Conservation (phyloP, 30 jellyfish, hydroid and myxozoan genomes). For the Aurelia sp. region DNA sequence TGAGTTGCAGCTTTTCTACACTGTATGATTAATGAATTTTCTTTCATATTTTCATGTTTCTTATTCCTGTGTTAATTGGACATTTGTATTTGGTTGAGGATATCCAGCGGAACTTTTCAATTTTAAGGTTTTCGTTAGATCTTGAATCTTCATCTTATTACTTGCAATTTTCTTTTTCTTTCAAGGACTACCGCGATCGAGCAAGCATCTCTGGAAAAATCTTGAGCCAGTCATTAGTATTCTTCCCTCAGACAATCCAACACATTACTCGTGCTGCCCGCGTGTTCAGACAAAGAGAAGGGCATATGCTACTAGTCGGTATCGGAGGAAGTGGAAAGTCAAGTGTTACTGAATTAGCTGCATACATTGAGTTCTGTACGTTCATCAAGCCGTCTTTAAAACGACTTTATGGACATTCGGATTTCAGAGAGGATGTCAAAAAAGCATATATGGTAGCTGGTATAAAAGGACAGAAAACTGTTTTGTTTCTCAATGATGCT, state of each 20-base stretch:
- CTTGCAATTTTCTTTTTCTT: background rate
- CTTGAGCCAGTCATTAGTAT: constrained; percentile 49
- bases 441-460: constrained; percentile 67
- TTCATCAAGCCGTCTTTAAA: constrained; percentile 64
- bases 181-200: constrained; percentile 90
- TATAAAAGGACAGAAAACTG: constrained; percentile 64
- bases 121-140: no score
- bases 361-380: constrained; percentile 77
- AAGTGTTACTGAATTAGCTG: constrained; percentile 82
- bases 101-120: no score
- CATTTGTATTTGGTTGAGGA: no score
- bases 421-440: constrained; percentile 79
- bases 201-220: constrained; percentile 76
- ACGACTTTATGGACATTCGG: constrained; percentile 56
- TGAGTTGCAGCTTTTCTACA: no score
- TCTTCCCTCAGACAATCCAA: constrained; percentile 75
- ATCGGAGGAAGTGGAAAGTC: constrained; percentile 92
- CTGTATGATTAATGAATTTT: no score
- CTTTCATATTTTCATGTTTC: no score
- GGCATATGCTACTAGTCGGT: constrained; percentile 87
- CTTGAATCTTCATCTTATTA: no score
- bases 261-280: constrained; percentile 91
- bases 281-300: constrained; percentile 74
- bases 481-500: constrained; percentile 71
- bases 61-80: no score